Evolutionary conservation across 1,140 invertebrate species (phyloP), one percentile per base, ranked within the genome.

Genomic region (Cyclina sinensis): DNA sequence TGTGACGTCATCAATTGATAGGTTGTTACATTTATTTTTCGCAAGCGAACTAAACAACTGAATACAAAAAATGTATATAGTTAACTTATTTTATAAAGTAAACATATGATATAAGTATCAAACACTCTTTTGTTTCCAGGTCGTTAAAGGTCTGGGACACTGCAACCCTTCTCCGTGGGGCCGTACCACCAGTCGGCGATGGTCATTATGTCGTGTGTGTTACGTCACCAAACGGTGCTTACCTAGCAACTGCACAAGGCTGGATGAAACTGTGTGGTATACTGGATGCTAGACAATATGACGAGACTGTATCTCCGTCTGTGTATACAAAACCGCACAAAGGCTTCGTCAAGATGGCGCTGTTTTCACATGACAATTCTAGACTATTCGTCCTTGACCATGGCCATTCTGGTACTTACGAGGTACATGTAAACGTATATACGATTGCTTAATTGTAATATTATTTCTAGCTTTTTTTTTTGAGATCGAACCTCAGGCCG

Each of bases 131-230:
- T 68, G 5, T n/a, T 14, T 35, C n/a, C 27, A 87, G 85, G 39
- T 80, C 85, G n/a, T 37, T 87, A 59, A 79, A 80, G 21, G 76
- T 87, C 7, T 80, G 85, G 85, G 57, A 87, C 76, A 65, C 70
- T 5, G 24, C 59, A 35, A 54, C 85, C 1, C 76, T 87, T 39
- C 57, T 80, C 0, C 48, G 46, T 0, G 74, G 85, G 18, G 57
- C 48, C 7, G 57, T 80, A 4, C 85, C 74, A 1, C 74, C 85
- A 30, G 85, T 87, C 27, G 76, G 57, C 4, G 62, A 59, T 2
- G 46, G 48, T 16, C 76, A 80, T 51, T 87, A 79, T 39, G 4
- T 78, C 12, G 39, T 62, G 24, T 87, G 74, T 37, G 24, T 51
- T 16, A 48, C 39, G 39, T 87, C 85, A 79, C 51, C 48, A 12